Base-by-base conservation (phyloP, 92 coral and sea anemone species). In the Umimayanthus kanabou region DNA sequence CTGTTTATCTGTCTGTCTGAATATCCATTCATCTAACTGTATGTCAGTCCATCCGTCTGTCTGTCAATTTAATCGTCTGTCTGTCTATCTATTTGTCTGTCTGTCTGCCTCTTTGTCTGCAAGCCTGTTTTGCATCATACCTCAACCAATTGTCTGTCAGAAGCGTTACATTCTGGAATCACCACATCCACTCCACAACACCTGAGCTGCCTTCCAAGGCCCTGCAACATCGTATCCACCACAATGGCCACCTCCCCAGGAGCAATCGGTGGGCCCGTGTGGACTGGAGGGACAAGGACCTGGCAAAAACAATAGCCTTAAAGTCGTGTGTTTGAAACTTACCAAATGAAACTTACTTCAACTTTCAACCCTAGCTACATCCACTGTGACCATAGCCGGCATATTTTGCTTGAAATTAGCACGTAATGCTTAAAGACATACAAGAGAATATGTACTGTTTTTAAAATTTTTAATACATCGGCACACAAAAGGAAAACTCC, bases 151-250 rank as follows among this genome's bases (percentile, higher is more conserved):
- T 89, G 88, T 39, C 88, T 93, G 82, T 95, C 97, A 22, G 94
- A 92, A 47, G 91, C 88, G 47, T 89, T 91, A 91, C 91, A 94
- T 23, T 92, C 96, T 81, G 94, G 88, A 80, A 97, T 95, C 40
- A 90, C 79, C 49, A 97, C 99, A 80, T 97, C 98, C 15, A 94
- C 98, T 50, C 99, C 98, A 91, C 99, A 97, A 67, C 99, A 97
- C 89, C 99, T 91, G 23, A 97, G 90, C 64, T 97, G 96, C 66
- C 96, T 94, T n/a, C 99, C 99, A 91, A 97, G 94, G 10, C 98
- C 99, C 88, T 97, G 99, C 43, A 97, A 86, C 99, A 97, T 97
- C 67, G 96, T 97, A 85, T 97, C 99, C 43, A 95, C 99, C 26
- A 97, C 98, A 84, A 97, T 89, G 43, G 94, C 93, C 25, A 97